Base-by-base conservation (phyloP, 1,140 invertebrate species). In the Drosophila pandora region DNA sequence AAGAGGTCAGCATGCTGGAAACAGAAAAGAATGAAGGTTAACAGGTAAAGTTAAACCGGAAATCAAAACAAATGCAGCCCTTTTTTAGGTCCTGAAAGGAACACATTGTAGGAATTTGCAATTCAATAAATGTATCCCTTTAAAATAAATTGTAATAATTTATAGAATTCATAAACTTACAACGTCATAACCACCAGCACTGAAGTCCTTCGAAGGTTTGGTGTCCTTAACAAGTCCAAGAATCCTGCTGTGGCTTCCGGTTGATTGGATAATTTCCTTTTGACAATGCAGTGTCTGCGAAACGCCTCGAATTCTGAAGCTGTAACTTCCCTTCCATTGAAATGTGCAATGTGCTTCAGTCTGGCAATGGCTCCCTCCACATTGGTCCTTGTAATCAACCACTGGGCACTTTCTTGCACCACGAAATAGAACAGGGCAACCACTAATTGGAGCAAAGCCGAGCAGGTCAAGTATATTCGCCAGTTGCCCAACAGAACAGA, bases 321-420 rank as follows among this genome's bases (percentile, higher is more conserved):
- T 5, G 90, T 60, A 10, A 95, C 79, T 12, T 74, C 65, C 57
- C 79, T 90, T 0, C 92, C 91, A 76, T 95, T 95, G 22, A 93
- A 92, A 62, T 92, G 89, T 0, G 94, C 94, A 22, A 95, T 93
- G 53, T 83, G 91, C 68, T 90, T 76, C 49, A 94, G 92, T 58
- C 94, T 92, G 43, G 91, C 67, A 34, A 93, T 92, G 10, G 94
- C 94, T 28, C 93, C 90, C 7, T 93, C 92, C 0, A 92, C 91
- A 48, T 92, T 85, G 3, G 93, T 93, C 79, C 93, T 92, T 17
- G 93, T 93, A 13, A 94, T 92, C 2, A 95, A 82, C 94, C 94
- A 95, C 65, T 94, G 92, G 0, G 94, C 94, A 48, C 94, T 94
- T 85, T 95, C 94, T 60, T 94, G 93, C 62, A 94, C 90, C 57